Conservation (phyloP, 2,888 invertebrate genomes). For the Adelphocoris suturalis region DNA sequence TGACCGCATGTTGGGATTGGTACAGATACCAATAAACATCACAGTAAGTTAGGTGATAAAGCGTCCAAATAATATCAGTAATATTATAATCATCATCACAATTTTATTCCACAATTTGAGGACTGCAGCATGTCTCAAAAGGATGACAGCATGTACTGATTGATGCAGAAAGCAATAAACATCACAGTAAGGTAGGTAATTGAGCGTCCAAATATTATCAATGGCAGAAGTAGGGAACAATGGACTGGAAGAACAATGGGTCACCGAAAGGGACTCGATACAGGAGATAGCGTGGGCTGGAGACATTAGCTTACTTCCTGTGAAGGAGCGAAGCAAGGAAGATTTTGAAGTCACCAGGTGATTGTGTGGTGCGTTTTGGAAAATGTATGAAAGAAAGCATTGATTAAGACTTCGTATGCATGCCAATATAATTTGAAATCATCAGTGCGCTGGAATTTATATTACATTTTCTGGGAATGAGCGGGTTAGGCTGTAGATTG, state of each 20-base stretch:
- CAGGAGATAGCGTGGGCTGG: constrained; percentile 10
- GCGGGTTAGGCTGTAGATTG: too few relatives aligned
- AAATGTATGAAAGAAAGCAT: neutral
- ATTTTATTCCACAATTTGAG: too few relatives aligned
- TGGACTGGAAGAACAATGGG: constrained; percentile 19
- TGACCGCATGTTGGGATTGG: neutral
- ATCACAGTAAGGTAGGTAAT: constrained; percentile 25
- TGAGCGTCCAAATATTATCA: constrained; percentile 42
- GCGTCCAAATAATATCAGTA: constrained; percentile 1
- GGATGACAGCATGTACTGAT: neutral
- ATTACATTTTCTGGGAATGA: too few relatives aligned
- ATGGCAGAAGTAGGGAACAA: neutral
- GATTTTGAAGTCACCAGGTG: neutral
- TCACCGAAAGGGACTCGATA: constrained; percentile 30
- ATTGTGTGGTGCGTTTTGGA: neutral
- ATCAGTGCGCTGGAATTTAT: neutral
- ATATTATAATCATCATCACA: neutral
- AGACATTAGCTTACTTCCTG: constrained; percentile 19
- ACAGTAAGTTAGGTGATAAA: neutral
- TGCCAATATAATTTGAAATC: too few relatives aligned
- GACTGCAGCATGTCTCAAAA: neutral
- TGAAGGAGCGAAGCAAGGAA: neutral
- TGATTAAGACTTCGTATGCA: too few relatives aligned
- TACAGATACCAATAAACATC: neutral
- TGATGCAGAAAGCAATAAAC: constrained; percentile 10